These are phyloP conservation scores for Marisa cornuarietis DNA, from an alignment of 1,140 invertebrate genomes.

Conservation along the genomic window DNA sequence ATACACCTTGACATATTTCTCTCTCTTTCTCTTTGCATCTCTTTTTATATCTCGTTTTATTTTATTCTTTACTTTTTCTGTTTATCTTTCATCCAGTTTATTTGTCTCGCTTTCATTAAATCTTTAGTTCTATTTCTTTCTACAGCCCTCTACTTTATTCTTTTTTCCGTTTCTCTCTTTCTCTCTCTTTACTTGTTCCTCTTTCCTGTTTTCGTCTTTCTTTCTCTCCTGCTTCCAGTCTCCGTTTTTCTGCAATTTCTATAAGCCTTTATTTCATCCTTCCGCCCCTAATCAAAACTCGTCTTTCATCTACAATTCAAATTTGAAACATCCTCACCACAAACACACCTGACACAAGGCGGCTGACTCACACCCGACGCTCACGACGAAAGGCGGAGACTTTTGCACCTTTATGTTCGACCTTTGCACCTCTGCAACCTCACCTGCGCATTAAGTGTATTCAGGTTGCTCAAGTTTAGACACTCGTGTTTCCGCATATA, in stretches of 20 bases:
- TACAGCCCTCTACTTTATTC: slow-evolving; percentile 6
- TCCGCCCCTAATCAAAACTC: neutral
- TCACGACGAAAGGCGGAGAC: no score
- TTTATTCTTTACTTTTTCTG: neutral
- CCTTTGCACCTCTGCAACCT: no score
- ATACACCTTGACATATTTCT: neutral
- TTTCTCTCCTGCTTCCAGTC: slow-evolving; percentile 12
- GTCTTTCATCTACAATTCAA: no score
- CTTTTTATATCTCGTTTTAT: no score
- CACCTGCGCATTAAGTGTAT: no score
- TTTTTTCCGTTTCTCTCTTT: neutral
- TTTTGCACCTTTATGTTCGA: no score
- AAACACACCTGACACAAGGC: no score
- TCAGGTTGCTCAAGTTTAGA: no score
- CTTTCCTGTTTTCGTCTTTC: slow-evolving; percentile 4
- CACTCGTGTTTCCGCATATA: no score
- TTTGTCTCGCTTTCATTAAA: slow-evolving; percentile 3
- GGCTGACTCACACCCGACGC: no score
- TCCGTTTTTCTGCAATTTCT: neutral
- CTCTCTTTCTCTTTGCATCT: no score
- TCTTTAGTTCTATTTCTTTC: neutral
- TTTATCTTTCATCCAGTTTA: neutral
- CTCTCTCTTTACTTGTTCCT: slow-evolving; percentile 10
- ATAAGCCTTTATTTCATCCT: slow-evolving; percentile 6
- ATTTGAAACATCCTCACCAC: no score